phyloP scores from a whole-genome alignment of 2,113 vertebrate species.

The Leptodactylus fuscus region DNA sequence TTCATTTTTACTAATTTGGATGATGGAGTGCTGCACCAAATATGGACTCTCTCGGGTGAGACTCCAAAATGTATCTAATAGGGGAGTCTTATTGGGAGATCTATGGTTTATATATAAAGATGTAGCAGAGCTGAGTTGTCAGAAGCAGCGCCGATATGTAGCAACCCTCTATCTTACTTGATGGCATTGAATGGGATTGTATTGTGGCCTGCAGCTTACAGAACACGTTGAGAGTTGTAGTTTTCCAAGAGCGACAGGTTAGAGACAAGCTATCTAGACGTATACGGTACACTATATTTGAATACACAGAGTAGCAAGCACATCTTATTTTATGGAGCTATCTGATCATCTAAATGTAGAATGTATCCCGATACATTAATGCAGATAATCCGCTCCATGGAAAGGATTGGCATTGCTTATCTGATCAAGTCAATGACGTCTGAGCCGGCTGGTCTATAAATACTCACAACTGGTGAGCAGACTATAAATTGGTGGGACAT shows the following conservation, averaged over 20 bases:
- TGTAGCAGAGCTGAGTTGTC: not conserved
- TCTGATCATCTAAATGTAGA: too few relatives aligned
- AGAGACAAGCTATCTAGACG: not conserved
- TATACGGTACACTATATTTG: not conserved
- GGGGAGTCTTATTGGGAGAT: not conserved
- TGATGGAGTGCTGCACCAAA: constrained; percentile 25
- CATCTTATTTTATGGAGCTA: too few relatives aligned
- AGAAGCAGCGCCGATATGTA: too few relatives aligned
- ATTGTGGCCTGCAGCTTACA: not conserved
- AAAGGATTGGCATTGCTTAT: too few relatives aligned
- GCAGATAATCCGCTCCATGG: too few relatives aligned
- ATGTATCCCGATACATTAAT: too few relatives aligned
- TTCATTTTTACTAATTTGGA: constrained; percentile 50
- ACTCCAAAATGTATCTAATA: not conserved
- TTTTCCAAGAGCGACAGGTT: not conserved
- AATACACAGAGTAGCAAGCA: not conserved
- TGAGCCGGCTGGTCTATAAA: too few relatives aligned
- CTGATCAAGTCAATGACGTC: too few relatives aligned
- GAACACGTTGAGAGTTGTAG: not conserved
- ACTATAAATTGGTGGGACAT: too few relatives aligned
- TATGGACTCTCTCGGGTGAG: not conserved
- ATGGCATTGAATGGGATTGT: not conserved
- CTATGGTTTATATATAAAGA: not conserved
- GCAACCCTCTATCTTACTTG: too few relatives aligned
- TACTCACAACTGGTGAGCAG: too few relatives aligned